Conservation (phyloP, 2,113 vertebrate species). For the Cavia aperea region DNA sequence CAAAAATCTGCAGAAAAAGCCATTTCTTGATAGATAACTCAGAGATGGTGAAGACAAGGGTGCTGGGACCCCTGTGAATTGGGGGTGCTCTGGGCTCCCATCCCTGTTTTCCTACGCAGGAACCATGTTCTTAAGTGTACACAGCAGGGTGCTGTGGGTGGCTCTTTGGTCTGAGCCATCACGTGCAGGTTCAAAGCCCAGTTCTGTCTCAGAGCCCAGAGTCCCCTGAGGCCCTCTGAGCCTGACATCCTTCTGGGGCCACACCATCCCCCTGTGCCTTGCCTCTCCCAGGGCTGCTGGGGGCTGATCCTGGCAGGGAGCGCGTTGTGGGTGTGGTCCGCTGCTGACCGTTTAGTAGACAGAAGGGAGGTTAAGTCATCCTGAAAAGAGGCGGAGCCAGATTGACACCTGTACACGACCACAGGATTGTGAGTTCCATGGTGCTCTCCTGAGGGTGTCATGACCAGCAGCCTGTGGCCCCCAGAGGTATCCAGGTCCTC, state of each 20-base stretch:
- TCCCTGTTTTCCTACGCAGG: rapidly evolving
- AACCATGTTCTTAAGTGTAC: rapidly evolving
- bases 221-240: background rate
- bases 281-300: background rate
- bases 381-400: background rate
- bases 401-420: background rate
- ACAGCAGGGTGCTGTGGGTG: background rate
- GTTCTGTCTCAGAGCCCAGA: background rate
- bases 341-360: background rate
- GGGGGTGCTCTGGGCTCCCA: background rate
- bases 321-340: rapidly evolving
- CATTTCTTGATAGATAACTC: background rate
- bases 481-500: background rate
- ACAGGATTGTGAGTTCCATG: background rate
- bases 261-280: rapidly evolving
- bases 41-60: background rate
- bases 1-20: background rate
- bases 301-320: background rate
- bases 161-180: background rate
- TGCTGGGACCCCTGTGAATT: too few relatives aligned
- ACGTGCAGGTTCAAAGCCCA: background rate
- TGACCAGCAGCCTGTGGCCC: background rate
- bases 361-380: too few relatives aligned
- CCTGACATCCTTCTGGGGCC: background rate
- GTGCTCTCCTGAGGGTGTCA: background rate